Evolutionary conservation across 2,888 invertebrate species (phyloP).

Genomic region (Antheraea assamensis): DNA sequence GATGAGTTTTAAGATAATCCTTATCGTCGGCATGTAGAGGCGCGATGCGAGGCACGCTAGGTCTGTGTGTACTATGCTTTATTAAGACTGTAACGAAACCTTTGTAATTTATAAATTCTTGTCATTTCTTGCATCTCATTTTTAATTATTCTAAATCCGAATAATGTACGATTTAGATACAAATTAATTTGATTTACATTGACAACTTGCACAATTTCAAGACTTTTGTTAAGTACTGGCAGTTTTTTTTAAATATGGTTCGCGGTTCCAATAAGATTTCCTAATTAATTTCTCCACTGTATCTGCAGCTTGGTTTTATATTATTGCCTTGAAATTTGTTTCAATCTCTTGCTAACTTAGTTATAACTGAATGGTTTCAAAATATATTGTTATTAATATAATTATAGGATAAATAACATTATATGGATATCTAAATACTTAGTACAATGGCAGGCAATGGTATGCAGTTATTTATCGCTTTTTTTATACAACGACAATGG

Average conservation of each 20-base stretch:
- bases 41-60: slow-evolving; percentile 15
- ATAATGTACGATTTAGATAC: not conserved
- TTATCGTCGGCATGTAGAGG: slow-evolving; percentile 32
- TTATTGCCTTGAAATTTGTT: not conserved
- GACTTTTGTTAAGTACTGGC: not conserved
- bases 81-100: slow-evolving; percentile 20
- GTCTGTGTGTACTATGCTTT: slow-evolving; percentile 21
- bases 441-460: no score
- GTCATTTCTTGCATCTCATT: not conserved
- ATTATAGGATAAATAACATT: no score
- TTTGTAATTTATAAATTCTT: not conserved
- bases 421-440: not conserved
- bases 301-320: not conserved
- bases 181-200: no score
- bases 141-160: not conserved
- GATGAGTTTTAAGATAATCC: slow-evolving; percentile 35
- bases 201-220: not conserved
- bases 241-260: not conserved
- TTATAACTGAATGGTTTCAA: not conserved
- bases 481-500: no score
- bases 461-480: no score
- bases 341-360: not conserved
- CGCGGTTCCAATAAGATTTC: not conserved
- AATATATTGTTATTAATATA: not conserved
- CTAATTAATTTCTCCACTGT: not conserved